Conservation (phyloP, 1,140 invertebrate genomes). For the Saccostrea cuccullata region DNA sequence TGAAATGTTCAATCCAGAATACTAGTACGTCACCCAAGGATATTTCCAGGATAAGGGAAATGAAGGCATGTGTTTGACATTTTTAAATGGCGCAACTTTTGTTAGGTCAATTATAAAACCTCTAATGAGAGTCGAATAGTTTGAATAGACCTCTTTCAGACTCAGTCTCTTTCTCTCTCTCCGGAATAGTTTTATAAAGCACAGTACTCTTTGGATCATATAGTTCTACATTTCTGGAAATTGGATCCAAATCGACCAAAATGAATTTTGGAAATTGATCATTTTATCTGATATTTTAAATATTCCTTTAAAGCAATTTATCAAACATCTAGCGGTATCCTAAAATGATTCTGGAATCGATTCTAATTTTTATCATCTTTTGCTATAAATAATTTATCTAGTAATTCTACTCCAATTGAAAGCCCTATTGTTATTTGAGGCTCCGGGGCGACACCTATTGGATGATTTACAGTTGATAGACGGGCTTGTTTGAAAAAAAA, state of each 20-base stretch:
- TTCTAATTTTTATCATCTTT: not conserved
- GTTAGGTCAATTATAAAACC: no score
- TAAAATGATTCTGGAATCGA: not conserved
- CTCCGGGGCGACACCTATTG: not conserved
- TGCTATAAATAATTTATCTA: slow-evolving; percentile 22
- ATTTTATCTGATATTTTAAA: not conserved
- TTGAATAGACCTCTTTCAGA: no score
- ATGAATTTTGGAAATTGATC: not conserved
- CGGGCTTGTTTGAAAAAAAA: not conserved
- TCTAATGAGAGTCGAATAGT: no score
- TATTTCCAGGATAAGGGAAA: no score
- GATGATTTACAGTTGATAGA: not conserved
- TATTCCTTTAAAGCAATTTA: slow-evolving; percentile 8
- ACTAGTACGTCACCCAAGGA: no score
- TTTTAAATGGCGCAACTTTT: no score
- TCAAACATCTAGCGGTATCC: not conserved
- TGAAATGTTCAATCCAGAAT: no score
- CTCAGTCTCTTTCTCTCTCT: no score
- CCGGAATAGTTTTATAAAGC: no score
- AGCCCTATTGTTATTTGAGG: slow-evolving; percentile 10
- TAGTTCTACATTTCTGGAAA: no score
- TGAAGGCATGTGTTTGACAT: no score
- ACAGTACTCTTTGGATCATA: no score
- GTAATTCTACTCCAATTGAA: not conserved
- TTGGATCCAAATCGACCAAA: not conserved